Evolutionary conservation across 2,797 vertebrate genomes (phyloP).

Genomic region (Oophaga sylvatica): DNA sequence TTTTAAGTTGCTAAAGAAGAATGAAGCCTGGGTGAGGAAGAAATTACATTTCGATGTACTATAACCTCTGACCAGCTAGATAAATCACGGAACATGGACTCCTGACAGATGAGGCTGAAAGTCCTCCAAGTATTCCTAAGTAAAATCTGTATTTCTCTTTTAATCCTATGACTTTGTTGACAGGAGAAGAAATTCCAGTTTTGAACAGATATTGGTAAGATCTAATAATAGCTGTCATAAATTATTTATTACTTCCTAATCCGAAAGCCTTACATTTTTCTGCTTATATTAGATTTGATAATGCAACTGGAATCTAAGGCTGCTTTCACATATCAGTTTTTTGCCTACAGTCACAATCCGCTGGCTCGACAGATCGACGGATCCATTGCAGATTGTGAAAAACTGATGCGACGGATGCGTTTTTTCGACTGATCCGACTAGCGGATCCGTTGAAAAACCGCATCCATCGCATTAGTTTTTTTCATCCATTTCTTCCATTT

Average conservation of each 20-base stretch:
- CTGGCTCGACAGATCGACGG: too few species aligned
- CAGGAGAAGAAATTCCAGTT: not conserved
- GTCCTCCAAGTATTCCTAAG: conserved; percentile 35
- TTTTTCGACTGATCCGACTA: too few species aligned
- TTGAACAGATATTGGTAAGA: conserved; percentile 1
- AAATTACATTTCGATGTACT: conserved; percentile 72
- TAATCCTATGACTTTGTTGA: conserved; percentile 40
- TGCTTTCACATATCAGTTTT: too few species aligned
- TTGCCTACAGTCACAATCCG: too few species aligned
- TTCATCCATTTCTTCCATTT: too few species aligned
- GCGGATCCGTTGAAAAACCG: too few species aligned
- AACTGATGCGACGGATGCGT: too few species aligned
- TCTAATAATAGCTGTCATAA: not conserved
- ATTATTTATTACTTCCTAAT: conserved; percentile 15
- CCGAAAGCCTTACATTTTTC: not conserved
- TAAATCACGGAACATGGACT: conserved; percentile 67
- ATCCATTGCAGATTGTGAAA: too few species aligned
- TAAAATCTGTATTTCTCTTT: conserved; percentile 18
- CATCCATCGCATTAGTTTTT: too few species aligned
- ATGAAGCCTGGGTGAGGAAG: conserved; percentile 64
- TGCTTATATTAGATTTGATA: not conserved
- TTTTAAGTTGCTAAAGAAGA: conserved; percentile 67
- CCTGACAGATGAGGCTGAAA: conserved; percentile 38
- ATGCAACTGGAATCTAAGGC: not conserved
- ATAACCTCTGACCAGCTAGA: conserved; percentile 70